Evolutionary conservation across 2,888 invertebrate species (phyloP).

Genomic region (Sthenelais limicola): DNA sequence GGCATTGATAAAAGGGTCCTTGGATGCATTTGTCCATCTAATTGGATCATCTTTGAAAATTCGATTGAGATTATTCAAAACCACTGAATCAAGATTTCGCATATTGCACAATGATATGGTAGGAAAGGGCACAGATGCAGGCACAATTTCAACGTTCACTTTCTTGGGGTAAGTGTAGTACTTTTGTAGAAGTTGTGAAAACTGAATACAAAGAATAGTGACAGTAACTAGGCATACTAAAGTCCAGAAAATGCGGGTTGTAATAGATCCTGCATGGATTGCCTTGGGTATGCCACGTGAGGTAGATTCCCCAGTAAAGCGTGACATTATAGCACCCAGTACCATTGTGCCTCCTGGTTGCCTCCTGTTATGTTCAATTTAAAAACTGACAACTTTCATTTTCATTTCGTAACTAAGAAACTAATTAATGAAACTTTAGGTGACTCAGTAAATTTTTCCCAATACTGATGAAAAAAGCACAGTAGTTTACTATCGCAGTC

Average conservation of each 20-base stretch:
- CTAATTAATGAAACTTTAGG: no score
- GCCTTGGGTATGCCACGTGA: slow-evolving; percentile 49
- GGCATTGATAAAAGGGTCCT: slow-evolving; percentile 45
- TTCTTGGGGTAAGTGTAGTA: slow-evolving; percentile 48
- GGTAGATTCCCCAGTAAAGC: slow-evolving; percentile 45
- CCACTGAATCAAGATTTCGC: slow-evolving; percentile 45
- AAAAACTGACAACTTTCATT: no score
- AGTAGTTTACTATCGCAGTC: no score
- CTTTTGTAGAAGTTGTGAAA: slow-evolving; percentile 43
- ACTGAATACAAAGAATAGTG: slow-evolving; percentile 45
- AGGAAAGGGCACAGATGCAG: slow-evolving; percentile 45
- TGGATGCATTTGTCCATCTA: slow-evolving; percentile 40
- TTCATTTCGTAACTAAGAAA: no score
- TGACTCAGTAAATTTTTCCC: no score
- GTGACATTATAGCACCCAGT: slow-evolving; percentile 27
- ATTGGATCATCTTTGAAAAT: slow-evolving; percentile 43
- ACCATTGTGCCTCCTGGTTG: slow-evolving; percentile 33
- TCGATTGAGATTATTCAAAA: slow-evolving; percentile 43
- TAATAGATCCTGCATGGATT: slow-evolving; percentile 30
- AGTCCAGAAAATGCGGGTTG: slow-evolving; percentile 43
- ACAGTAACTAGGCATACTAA: slow-evolving; percentile 40
- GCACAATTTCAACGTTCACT: slow-evolving; percentile 47
- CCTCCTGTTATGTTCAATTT: no score
- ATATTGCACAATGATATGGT: slow-evolving; percentile 48
- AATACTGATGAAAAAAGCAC: no score